A percentile compares a stretch with the other conserved stretches of the same genome.
These are phyloP conservation scores for Hirudinaria manillensis DNA, from an alignment of 2,888 invertebrate species.

Conservation along the genomic window DNA sequence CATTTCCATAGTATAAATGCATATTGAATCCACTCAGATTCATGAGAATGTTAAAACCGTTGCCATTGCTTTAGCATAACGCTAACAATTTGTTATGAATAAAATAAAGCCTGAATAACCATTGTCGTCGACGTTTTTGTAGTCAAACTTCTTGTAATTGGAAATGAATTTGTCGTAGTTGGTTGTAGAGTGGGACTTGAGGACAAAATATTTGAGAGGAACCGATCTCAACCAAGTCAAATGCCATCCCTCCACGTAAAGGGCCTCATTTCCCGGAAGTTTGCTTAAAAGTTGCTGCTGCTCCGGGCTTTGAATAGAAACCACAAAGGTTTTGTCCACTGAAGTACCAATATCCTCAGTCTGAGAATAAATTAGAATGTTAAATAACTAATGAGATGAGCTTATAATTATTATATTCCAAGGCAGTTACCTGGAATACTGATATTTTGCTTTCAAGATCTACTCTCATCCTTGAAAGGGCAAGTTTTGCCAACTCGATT, in stretches of 20 bases:
- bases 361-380: slow-evolving; percentile 52
- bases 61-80: no score
- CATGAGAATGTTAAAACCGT: no score
- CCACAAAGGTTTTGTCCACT: slow-evolving; percentile 85
- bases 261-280: slow-evolving; percentile 61
- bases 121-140: slow-evolving; percentile 11
- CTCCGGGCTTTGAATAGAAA: slow-evolving; percentile 73
- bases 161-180: not conserved
- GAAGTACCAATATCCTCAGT: slow-evolving; percentile 67
- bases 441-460: slow-evolving; percentile 67
- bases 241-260: slow-evolving; percentile 80
- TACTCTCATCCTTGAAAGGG: slow-evolving; percentile 75
- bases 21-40: not conserved
- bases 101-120: not conserved
- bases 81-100: no score
- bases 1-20: not conserved
- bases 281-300: slow-evolving; percentile 63
- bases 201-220: slow-evolving; percentile 74
- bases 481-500: slow-evolving; percentile 72
- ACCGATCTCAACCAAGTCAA: slow-evolving; percentile 71
- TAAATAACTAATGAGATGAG: not conserved
- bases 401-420: not conserved
- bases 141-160: not conserved
- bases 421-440: slow-evolving; percentile 44
- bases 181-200: slow-evolving; percentile 62